Percentiles rank a stretch among this genome's conserved stretches.
These are phyloP conservation scores for Euglossa dilemma DNA, from an alignment of 1,140 invertebrate species.

Conservation along the genomic window DNA sequence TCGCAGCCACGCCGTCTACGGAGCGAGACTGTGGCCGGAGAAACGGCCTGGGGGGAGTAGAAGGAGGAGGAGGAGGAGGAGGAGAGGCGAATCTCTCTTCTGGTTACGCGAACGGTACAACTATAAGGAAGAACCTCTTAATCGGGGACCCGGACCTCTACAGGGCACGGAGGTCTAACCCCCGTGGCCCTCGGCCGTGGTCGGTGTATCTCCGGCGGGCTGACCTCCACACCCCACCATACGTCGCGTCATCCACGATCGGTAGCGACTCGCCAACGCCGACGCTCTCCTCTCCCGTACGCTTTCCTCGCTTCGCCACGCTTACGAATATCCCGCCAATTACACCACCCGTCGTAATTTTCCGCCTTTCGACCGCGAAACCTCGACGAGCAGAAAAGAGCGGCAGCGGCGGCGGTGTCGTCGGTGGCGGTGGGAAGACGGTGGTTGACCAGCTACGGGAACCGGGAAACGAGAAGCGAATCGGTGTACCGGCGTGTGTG, in stretches of 20 bases:
- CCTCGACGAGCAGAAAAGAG: no score
- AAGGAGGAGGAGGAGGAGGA: background rate
- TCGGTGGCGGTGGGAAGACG: background rate
- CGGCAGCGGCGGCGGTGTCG: no score
- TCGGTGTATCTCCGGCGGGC: slow-evolving; percentile 67
- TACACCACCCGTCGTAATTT: no score
- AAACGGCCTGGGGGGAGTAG: background rate
- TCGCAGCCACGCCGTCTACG: slow-evolving; percentile 74
- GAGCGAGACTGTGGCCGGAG: background rate
- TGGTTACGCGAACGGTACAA: slow-evolving; percentile 50
- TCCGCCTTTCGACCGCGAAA: no score
- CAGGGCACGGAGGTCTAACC: slow-evolving; percentile 73
- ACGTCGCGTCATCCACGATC: slow-evolving; percentile 54
- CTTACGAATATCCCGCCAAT: no score
- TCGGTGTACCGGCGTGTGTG: background rate
- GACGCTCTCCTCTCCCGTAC: no score
- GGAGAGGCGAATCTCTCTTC: slow-evolving; percentile 40
- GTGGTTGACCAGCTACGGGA: background rate
- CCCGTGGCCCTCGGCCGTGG: slow-evolving; percentile 52
- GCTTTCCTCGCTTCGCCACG: no score
- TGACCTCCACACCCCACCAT: slow-evolving; percentile 64
- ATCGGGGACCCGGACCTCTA: slow-evolving; percentile 74
- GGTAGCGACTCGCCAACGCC: slow-evolving; percentile 25
- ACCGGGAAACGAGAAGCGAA: no score
- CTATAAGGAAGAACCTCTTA: slow-evolving; percentile 76